Base-by-base conservation (phyloP, 2,888 invertebrate genomes). In the Heliconius charithonia region DNA sequence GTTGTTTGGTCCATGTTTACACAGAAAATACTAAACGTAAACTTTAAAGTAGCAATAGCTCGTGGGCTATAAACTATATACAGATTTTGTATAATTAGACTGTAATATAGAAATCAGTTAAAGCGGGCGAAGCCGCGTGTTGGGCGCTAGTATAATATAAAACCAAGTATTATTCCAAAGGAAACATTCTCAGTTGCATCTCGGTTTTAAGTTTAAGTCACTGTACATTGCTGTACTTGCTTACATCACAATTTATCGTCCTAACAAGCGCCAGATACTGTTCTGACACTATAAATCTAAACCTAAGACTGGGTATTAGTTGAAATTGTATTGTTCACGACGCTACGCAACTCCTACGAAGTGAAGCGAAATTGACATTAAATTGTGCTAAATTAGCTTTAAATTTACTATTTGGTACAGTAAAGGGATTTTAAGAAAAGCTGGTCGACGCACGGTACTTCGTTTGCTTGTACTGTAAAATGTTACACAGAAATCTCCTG, bases 271-370 rank as follows among this genome's bases (percentile, higher is more conserved):
- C 81, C 81, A 85, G 82, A 82, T 81, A 80, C 84, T 81, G 80
- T 83, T 83, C 83, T 83, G 83, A 83, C 83, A 83, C 85, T 80
- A 88, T 89, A 89, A 89, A 89, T 89, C 88, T 88, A 85, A 85
- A 84, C 85, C 86, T 86, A 86, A 88, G 85, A 83, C 87, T 85
- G 84, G 86, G 87, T 84, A 87, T 89, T 88, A 88, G 86, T 87
- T 85, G 84, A 85, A 87, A 88, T 87, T 86, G 88, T 87, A 87
- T 87, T 79, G 79, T 81, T 77, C 73, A 66, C 71, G 76, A 76
- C 74, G 74, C 29, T 74, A 74, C 73, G 78, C 73, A 73, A 78
- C 62, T 66, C 67, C 67, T 62, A 71, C 78, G 45, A 62, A 22
- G 62, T 63, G 74, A 74, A 32, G 22, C 65, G 41, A 41, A 65